Evolutionary conservation across 2,797 vertebrate species (phyloP).

Genomic region (Arrhamphus sclerolepis): DNA sequence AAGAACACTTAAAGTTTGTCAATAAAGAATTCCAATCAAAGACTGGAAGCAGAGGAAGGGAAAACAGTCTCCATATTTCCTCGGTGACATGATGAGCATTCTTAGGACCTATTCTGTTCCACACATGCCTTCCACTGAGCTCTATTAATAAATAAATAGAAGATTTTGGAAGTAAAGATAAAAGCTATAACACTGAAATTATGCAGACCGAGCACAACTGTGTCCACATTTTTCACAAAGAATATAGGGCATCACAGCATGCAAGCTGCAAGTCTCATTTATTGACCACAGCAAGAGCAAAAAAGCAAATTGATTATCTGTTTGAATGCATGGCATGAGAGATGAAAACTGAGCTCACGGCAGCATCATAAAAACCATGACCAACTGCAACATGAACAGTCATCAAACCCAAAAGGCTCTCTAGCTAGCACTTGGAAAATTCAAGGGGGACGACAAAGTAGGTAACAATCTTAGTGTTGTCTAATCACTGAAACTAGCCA

Average conservation of each 20-base stretch:
- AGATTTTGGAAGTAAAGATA: conserved; percentile 40
- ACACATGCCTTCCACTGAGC: conserved; percentile 48
- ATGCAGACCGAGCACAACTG: conserved; percentile 20
- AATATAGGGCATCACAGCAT: conserved; percentile 53
- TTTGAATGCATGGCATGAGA: conserved; percentile 37
- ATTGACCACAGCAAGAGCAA: conserved; percentile 51
- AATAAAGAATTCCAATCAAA: conserved; percentile 72
- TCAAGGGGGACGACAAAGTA: conserved; percentile 64
- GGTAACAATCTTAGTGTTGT: conserved; percentile 74
- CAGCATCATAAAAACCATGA: conserved; percentile 34
- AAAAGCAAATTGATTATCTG: conserved; percentile 58
- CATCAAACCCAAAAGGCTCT: conserved; percentile 54
- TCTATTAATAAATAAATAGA: conserved; percentile 58
- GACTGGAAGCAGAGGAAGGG: conserved; percentile 45
- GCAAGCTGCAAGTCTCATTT: conserved; percentile 34
- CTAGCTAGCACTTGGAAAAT: conserved; percentile 70
- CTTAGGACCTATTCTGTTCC: conserved; percentile 58
- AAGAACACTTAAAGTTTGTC: conserved; percentile 64
- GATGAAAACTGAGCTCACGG: conserved; percentile 34
- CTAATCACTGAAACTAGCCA: conserved; percentile 77
- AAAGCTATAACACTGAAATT: conserved; percentile 35
- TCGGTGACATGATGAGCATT: conserved; percentile 52
- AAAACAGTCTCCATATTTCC: conserved; percentile 63
- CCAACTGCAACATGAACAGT: conserved; percentile 38
- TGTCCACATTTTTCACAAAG: conserved; percentile 18